phyloP scores from a whole-genome alignment of 2,888 invertebrate species.

The Lapara coniferarum region DNA sequence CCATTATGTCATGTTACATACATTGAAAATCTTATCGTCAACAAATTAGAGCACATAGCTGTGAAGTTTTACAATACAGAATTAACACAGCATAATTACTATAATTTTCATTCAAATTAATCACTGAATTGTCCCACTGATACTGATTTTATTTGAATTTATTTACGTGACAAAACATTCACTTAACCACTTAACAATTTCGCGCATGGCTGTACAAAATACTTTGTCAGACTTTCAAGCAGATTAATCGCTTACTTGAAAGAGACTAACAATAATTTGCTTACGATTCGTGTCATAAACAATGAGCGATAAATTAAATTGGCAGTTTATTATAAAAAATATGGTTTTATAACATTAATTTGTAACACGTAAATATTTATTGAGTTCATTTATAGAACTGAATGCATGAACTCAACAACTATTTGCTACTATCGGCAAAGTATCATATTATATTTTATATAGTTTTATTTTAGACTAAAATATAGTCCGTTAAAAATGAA shows the following conservation, averaged over 20 bases:
- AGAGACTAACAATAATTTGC: conserved; percentile 44
- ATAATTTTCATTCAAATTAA: not conserved
- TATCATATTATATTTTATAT: not conserved
- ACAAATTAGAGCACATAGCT: no score
- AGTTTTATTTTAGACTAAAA: not conserved
- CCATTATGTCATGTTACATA: no score
- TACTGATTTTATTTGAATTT: not conserved
- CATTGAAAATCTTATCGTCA: no score
- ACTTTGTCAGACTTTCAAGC: conserved; percentile 65
- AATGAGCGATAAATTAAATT: not conserved
- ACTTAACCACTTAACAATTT: conserved; percentile 36
- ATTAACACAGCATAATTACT: not conserved
- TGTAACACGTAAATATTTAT: no score
- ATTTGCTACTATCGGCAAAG: no score
- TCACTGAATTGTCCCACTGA: not conserved
- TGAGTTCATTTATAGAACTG: not conserved
- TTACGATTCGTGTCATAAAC: not conserved
- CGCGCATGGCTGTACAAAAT: conserved; percentile 56
- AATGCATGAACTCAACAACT: not conserved
- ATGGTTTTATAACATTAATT: not conserved
- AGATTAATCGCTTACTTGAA: conserved; percentile 57
- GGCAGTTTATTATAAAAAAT: not conserved
- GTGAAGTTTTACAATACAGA: not conserved
- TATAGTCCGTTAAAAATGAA: no score
- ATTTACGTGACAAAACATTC: not conserved